Conservation (phyloP, 2,797 vertebrate species). For the Anguilla megastoma region DNA sequence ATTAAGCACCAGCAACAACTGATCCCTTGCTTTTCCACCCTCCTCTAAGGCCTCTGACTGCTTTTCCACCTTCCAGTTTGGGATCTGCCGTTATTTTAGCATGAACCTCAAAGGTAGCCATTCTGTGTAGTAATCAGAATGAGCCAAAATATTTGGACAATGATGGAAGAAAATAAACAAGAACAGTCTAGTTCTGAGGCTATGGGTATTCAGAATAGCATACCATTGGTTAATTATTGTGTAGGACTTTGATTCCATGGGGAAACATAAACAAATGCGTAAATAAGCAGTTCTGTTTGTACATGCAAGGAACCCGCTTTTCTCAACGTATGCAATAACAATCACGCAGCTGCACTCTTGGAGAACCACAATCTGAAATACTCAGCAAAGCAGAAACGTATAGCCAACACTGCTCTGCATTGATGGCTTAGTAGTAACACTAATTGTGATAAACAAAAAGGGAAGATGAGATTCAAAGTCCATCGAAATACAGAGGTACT, state of each 20-base stretch:
- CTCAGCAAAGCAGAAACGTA: neutral
- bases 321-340: constrained; percentile 7
- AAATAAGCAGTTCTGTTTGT: constrained; percentile 1
- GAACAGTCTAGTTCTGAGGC: neutral
- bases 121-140: neutral
- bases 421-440: neutral
- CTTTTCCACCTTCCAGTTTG: neutral
- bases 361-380: constrained; percentile 18
- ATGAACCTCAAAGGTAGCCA: neutral
- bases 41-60: neutral
- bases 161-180: neutral
- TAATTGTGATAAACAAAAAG: neutral
- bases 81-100: neutral
- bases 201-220: neutral
- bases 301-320: neutral
- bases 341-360: constrained; percentile 21
- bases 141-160: neutral
- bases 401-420: neutral
- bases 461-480: constrained; percentile 18
- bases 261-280: constrained; percentile 10
- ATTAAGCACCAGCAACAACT: neutral
- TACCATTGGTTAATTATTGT: neutral
- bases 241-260: constrained; percentile 2
- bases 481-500: constrained; percentile 12
- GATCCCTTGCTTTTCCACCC: neutral